phyloP scores from a whole-genome alignment of 2,888 invertebrate species.

The Pterostichus madidus region DNA sequence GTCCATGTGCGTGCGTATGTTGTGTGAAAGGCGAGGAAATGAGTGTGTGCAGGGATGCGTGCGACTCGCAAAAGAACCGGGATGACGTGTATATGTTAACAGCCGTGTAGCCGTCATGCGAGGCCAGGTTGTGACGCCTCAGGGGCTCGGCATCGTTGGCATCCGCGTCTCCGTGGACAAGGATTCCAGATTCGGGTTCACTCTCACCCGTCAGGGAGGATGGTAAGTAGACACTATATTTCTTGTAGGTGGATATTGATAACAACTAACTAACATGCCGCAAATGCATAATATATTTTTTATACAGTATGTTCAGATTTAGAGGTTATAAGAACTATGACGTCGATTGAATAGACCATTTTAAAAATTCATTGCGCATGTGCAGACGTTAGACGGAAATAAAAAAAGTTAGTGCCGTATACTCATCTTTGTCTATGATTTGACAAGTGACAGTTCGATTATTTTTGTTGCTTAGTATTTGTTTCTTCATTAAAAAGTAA shows the following conservation, averaged over 20 bases:
- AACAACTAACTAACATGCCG: too few species aligned
- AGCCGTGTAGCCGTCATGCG: conserved; percentile 99
- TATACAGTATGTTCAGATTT: too few species aligned
- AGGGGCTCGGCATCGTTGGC: conserved; percentile 97
- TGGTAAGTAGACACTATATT: conserved; percentile 84
- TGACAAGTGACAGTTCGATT: too few species aligned
- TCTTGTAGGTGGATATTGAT: not conserved
- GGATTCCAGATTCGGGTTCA: conserved; percentile 97
- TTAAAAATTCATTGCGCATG: too few species aligned
- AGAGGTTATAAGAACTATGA: too few species aligned
- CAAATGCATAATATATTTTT: too few species aligned
- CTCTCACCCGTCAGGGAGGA: conserved; percentile 94
- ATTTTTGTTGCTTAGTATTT: too few species aligned
- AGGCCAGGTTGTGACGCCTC: conserved; percentile 96
- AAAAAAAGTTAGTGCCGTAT: too few species aligned
- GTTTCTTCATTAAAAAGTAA: too few species aligned
- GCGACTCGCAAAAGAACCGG: conserved; percentile 55
- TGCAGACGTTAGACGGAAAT: too few species aligned
- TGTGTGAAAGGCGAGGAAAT: conserved; percentile 23
- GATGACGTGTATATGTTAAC: conserved; percentile 75
- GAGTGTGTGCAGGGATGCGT: conserved; percentile 46
- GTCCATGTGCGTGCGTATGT: conserved; percentile 29
- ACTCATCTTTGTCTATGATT: too few species aligned
- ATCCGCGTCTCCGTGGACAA: conserved; percentile 97
- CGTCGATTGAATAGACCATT: too few species aligned